Conservation (phyloP, 2,797 vertebrate genomes). For the Cyprinella venusta region DNA sequence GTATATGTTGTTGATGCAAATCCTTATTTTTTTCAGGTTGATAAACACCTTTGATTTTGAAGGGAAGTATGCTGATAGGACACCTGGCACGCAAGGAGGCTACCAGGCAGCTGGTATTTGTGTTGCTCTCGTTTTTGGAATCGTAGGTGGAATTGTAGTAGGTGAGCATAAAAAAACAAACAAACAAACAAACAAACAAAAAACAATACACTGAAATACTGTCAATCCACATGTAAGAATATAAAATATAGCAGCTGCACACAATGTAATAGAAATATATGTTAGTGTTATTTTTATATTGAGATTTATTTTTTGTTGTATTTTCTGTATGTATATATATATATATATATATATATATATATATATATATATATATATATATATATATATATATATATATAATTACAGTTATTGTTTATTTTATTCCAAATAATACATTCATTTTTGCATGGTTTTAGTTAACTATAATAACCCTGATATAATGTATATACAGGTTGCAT, state of each 20-base stretch:
- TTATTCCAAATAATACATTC: neutral
- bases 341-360: too few species aligned
- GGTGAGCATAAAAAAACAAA: slow-evolving; percentile 81
- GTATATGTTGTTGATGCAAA: neutral
- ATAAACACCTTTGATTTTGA: slow-evolving; percentile 75
- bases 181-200: neutral
- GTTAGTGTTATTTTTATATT: neutral
- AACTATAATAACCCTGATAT: neutral
- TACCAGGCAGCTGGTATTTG: slow-evolving; percentile 88
- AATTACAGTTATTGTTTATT: neutral
- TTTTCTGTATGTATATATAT: too few species aligned
- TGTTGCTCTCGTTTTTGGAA: slow-evolving; percentile 87
- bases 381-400: too few species aligned
- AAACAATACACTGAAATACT: neutral
- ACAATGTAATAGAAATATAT: neutral
- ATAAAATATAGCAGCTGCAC: neutral
- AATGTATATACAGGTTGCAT: slow-evolving; percentile 79
- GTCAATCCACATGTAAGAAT: neutral
- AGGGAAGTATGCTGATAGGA: slow-evolving; percentile 60
- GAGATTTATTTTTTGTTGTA: too few species aligned
- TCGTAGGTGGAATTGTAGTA: slow-evolving; percentile 86
- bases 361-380: too few species aligned
- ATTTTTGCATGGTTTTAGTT: neutral
- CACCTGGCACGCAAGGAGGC: slow-evolving; percentile 79
- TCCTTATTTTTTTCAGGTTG: slow-evolving; percentile 72